These are phyloP conservation scores for Cochlearius cochlearius DNA, from an alignment of 2,113 vertebrate species.

Conservation along the genomic window DNA sequence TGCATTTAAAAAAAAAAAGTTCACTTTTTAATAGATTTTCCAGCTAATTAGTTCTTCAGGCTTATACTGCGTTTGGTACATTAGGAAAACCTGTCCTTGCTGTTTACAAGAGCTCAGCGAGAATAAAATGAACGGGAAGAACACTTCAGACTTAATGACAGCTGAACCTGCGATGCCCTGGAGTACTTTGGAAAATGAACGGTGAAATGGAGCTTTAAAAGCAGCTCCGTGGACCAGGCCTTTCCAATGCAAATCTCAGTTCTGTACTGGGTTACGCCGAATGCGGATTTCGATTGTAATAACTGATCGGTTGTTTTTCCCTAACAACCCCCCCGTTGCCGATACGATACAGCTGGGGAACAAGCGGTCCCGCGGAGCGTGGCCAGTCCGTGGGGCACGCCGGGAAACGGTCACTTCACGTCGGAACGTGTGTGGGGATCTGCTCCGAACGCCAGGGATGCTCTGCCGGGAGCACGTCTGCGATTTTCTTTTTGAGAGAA, in stretches of 20 bases:
- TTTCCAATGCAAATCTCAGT: neutral
- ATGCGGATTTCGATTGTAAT: fast-evolving
- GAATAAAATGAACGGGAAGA: neutral
- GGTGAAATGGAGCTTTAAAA: neutral
- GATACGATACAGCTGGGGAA: neutral
- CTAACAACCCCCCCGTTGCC: no score
- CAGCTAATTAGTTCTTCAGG: neutral
- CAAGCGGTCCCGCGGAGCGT: neutral
- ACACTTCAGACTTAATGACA: neutral
- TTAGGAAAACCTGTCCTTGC: neutral
- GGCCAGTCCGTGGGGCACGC: neutral
- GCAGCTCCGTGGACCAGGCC: neutral
- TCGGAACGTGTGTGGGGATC: neutral
- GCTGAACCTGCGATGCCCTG: neutral
- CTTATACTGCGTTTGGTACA: neutral
- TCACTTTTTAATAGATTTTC: neutral
- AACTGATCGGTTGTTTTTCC: neutral
- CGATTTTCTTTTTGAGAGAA: neutral
- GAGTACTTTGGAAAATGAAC: neutral
- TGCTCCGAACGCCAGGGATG: neutral
- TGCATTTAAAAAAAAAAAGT: neutral
- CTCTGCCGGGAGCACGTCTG: neutral
- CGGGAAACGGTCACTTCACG: fast-evolving
- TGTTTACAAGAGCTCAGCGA: neutral
- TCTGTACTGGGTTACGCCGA: fast-evolving